Evolutionary conservation across 2,113 vertebrate species (phyloP).

Genomic region (Ctenomys sociabilis): DNA sequence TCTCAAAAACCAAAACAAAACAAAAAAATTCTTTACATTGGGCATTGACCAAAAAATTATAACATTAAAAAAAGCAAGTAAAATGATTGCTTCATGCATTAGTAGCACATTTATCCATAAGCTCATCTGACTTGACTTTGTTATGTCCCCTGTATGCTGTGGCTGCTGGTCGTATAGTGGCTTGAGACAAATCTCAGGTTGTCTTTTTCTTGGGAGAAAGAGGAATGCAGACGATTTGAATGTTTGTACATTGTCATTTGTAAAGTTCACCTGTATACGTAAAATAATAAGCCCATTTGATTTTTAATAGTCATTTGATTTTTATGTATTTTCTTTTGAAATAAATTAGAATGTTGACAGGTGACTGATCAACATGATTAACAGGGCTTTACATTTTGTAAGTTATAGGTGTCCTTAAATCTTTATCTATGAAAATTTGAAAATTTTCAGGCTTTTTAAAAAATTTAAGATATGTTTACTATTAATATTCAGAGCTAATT

Average conservation of each 20-base stretch:
- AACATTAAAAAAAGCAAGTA: not conserved
- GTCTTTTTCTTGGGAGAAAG: not conserved
- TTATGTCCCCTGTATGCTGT: not conserved
- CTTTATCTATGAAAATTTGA: slow-evolving; percentile 10
- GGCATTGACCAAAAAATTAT: slow-evolving; percentile 9
- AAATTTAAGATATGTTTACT: slow-evolving; percentile 12
- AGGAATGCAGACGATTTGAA: not conserved
- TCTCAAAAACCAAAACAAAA: no score
- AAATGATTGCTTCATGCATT: not conserved
- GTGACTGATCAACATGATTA: not conserved
- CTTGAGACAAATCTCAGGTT: not conserved
- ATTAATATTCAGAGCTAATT: slow-evolving; percentile 18
- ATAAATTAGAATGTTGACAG: slow-evolving; percentile 13
- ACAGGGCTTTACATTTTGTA: slow-evolving; percentile 25
- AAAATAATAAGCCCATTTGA: not conserved
- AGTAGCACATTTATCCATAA: not conserved
- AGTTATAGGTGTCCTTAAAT: not conserved
- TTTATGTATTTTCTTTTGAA: slow-evolving; percentile 11
- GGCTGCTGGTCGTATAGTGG: not conserved
- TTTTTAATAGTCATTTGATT: slow-evolving; percentile 6
- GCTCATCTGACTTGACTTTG: slow-evolving; percentile 23
- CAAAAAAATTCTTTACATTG: not conserved
- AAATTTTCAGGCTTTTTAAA: not conserved
- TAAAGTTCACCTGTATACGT: not conserved
- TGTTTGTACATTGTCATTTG: not conserved